phyloP scores from a whole-genome alignment of 2,888 invertebrate genomes.

The Tetragonula carbonaria region DNA sequence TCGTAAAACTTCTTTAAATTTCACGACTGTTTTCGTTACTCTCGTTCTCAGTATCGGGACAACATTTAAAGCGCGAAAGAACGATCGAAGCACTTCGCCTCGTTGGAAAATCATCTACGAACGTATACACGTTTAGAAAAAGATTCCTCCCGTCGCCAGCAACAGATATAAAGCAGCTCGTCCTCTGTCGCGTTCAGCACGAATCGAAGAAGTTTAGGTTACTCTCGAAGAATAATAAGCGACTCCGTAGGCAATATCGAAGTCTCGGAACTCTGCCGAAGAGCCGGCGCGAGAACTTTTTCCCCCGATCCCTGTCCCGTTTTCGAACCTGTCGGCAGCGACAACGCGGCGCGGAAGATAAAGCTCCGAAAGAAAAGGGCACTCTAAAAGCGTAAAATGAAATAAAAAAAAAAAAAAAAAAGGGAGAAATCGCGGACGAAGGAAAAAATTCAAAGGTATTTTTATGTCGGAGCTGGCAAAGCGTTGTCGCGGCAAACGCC shows the following conservation, averaged over 20 bases:
- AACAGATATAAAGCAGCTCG: not conserved
- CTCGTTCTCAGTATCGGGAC: not conserved
- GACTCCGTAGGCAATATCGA: slow-evolving; percentile 45
- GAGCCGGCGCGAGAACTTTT: slow-evolving; percentile 47
- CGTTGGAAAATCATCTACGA: not conserved
- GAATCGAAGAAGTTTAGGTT: slow-evolving; percentile 26
- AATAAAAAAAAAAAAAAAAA: slow-evolving; percentile 4
- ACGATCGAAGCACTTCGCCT: not conserved
- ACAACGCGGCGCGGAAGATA: slow-evolving; percentile 10
- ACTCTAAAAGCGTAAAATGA: slow-evolving; percentile 17
- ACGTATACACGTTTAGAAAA: not conserved
- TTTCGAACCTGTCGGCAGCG: slow-evolving; percentile 24
- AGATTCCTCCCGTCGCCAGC: not conserved
- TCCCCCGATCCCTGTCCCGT: slow-evolving; percentile 25
- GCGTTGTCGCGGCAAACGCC: not conserved
- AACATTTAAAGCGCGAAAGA: not conserved
- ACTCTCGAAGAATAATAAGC: slow-evolving; percentile 50
- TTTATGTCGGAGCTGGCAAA: not conserved
- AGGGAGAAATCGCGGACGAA: too few relatives aligned
- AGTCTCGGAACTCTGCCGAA: slow-evolving; percentile 29
- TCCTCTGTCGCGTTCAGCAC: not conserved
- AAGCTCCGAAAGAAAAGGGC: slow-evolving; percentile 24
- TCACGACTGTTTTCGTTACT: not conserved
- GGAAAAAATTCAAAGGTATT: not conserved
- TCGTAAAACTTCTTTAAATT: slow-evolving; percentile 15